A percentile compares a stretch with the other conserved stretches of the same genome.
Evolutionary conservation across 2,113 vertebrate genomes (phyloP).

Genomic region (Anseranas semipalmata): DNA sequence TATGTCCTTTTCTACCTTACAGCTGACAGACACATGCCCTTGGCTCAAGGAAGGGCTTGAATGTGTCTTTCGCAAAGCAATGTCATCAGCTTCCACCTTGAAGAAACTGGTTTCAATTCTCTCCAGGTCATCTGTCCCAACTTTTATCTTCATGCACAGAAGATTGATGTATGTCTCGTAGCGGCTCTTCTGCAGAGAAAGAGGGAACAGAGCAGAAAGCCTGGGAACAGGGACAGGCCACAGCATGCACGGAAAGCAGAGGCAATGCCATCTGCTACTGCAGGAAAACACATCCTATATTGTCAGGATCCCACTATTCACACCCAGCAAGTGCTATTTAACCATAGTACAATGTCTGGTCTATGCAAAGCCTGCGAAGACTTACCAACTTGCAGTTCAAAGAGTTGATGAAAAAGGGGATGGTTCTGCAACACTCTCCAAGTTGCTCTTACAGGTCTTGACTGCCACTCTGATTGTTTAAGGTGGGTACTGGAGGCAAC

Average conservation of each 20-base stretch:
- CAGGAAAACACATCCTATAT: neutral
- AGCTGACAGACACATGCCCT: slow-evolving; percentile 80
- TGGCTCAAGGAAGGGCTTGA: slow-evolving; percentile 94
- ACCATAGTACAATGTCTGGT: neutral
- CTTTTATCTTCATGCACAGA: slow-evolving; percentile 88
- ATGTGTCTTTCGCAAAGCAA: slow-evolving; percentile 89
- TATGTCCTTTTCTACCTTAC: slow-evolving; percentile 73
- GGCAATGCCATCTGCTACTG: neutral
- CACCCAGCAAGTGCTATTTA: neutral
- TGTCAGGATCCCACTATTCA: neutral
- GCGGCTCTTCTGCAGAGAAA: slow-evolving; percentile 87
- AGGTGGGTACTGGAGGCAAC: neutral
- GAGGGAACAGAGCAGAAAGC: slow-evolving; percentile 33
- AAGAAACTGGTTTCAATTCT: slow-evolving; percentile 90
- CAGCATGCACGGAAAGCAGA: neutral
- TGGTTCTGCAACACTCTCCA: neutral
- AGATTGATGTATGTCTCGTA: slow-evolving; percentile 94
- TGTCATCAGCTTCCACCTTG: slow-evolving; percentile 81
- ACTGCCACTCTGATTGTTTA: neutral
- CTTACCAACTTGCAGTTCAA: neutral
- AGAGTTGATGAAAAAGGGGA: neutral
- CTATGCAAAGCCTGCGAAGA: neutral
- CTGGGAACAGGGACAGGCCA: neutral
- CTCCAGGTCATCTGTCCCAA: slow-evolving; percentile 92
- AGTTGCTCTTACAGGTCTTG: neutral